Evolutionary conservation across 1,140 invertebrate genomes (phyloP), one percentile per base, ranked within the genome.

Genomic region (Drosophila equinoxialis): DNA sequence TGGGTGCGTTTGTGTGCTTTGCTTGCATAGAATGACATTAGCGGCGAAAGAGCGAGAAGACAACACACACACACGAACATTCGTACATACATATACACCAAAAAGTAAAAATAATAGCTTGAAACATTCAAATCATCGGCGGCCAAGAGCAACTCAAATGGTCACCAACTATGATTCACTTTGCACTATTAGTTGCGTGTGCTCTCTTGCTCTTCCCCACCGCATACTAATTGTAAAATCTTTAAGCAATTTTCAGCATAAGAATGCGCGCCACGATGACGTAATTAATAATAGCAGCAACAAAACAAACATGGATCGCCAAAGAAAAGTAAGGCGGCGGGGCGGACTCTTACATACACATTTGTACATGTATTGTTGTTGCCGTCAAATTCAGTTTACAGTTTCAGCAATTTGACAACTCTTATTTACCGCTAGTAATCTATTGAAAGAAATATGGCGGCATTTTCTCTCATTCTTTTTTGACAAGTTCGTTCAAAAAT

Each of bases 391-490:
- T 48, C 2, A 20, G 37, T 68, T 71, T 63, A 65, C 33, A 81
- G 69, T 71, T 85, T 79, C 59, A 51, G 65, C 63, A 58, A 66
- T 79, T 51, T 81, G 83, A 78, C 83, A 87, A 76, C 72, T 83
- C 79, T 72, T 79, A 89, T 89, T 87, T 89, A 87, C 83, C 75
- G 83, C 77, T 74, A 90, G 70, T 14, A 74, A 75, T 76, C 54
- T 55, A 77, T 84, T 57, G 64, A 85, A 84, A 81, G 64, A 86
- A 86, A 86, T 87, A 86, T 89, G 84, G 84, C 85, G 84, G 84
- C 82, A 84, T 83, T 77, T 82, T 79, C n/a, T 84, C 83, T 51
- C 8, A 17, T 51, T 23, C 45, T 80, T 82, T 76, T 71, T 61
- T 87, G 78, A 75, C 55, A 57, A 58, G 67, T 77, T 37, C 45